Percentiles rank a stretch among this genome's conserved stretches.
These are phyloP conservation scores for Griposia aprilina DNA, from an alignment of 2,888 invertebrate species.

Conservation along the genomic window DNA sequence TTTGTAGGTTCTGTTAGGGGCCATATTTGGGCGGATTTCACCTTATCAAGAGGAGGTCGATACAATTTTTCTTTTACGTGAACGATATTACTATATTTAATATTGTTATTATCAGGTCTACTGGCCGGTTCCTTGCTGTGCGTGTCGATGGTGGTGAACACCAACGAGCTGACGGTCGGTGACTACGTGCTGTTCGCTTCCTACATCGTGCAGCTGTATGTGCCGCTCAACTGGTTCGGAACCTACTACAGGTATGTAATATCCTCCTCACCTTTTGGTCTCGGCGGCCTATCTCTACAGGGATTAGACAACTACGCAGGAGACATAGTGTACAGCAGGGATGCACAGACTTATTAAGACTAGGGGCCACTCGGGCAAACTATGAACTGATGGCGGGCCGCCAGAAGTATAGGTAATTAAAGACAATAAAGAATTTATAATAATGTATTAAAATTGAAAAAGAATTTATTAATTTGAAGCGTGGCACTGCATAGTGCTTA, in stretches of 20 bases:
- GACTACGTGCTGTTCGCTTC: conserved; percentile 99
- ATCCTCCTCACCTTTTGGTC: not conserved
- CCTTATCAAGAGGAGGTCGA: not conserved
- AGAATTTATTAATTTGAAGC: no score
- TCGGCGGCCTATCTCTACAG: not conserved
- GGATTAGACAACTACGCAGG: no score
- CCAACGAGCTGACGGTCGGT: conserved; percentile 95
- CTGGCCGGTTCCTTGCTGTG: conserved; percentile 97
- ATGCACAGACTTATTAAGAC: no score
- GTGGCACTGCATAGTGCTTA: no score
- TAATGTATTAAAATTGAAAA: no score
- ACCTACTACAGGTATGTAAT: conserved; percentile 96
- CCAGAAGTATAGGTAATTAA: no score
- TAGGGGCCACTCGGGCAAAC: no score
- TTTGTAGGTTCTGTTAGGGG: not conserved
- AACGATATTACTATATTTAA: not conserved
- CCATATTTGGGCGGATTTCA: no score
- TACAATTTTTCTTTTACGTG: not conserved
- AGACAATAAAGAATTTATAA: no score
- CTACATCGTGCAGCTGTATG: conserved; percentile 98
- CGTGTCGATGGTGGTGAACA: conserved; percentile 95
- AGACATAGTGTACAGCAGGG: no score
- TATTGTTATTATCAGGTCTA: conserved; percentile 90
- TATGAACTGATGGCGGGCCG: no score
- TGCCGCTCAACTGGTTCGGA: conserved; percentile 99